These are phyloP conservation scores for Nibea coibor DNA, from an alignment of 2,113 vertebrate species.

Conservation along the genomic window DNA sequence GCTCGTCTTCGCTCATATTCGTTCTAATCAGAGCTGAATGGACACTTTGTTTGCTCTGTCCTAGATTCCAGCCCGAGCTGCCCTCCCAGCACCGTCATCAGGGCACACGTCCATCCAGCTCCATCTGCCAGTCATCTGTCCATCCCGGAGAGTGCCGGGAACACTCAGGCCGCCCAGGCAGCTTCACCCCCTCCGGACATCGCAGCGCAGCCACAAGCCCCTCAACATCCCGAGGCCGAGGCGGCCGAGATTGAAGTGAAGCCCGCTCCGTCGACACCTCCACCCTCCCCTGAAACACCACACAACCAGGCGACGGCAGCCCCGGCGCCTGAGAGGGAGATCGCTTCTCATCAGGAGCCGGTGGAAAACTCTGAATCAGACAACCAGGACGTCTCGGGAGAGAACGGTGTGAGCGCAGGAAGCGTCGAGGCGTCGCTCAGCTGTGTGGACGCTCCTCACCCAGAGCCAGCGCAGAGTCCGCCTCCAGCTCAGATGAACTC, in stretches of 20 bases:
- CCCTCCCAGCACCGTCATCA: conserved; percentile 52
- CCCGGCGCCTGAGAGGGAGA: neutral
- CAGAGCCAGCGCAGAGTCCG: conserved; percentile 33
- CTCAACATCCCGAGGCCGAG: conserved; percentile 1
- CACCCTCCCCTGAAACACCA: conserved; percentile 43
- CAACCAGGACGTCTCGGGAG: conserved; percentile 12
- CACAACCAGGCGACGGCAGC: neutral
- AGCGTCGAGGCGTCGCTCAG: neutral
- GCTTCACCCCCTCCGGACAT: conserved; percentile 3
- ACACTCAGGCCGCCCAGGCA: conserved; percentile 23
- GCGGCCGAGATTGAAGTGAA: conserved; percentile 8
- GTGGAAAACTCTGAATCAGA: conserved; percentile 69
- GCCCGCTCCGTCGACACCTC: conserved; percentile 53
- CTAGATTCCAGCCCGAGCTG: conserved; percentile 56
- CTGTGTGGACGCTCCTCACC: neutral
- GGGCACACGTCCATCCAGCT: conserved; percentile 69
- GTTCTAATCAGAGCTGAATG: conserved; percentile 14
- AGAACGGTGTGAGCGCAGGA: neutral
- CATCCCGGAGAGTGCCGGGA: conserved; percentile 33
- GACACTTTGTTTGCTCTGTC: conserved; percentile 29
- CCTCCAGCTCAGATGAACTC: conserved; percentile 11
- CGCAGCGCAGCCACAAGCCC: conserved; percentile 1
- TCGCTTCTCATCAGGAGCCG: conserved; percentile 42
- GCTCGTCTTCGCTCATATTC: neutral
- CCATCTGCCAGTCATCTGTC: conserved; percentile 52